Evolutionary conservation across 2,888 invertebrate genomes (phyloP), one percentile per base, ranked within the genome.

Genomic region (Chrysotoxum bicinctum): DNA sequence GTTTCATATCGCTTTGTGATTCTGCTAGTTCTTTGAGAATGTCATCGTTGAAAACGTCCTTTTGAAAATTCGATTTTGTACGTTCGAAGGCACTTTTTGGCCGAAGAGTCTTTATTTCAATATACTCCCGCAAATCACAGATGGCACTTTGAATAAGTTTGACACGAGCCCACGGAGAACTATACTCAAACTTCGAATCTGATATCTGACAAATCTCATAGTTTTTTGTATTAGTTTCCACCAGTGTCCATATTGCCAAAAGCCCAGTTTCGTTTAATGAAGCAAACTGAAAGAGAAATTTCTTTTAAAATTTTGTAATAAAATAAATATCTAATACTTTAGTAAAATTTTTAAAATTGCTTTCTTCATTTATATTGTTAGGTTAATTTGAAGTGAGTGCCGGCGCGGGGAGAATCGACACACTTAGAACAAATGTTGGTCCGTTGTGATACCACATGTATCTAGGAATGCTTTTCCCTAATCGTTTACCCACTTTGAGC

Each of bases 211-310:
- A 12, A 43, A 21, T 58, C 23, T 83, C 74, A 23, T 54, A 77
- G 40, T 45, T 83, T 21, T 69, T 69, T 23, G 76, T 64, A 60
- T 70, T 74, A 9, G 85, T 90, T 68, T 90, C 90, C 14, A 93
- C 89, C 9, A 93, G 88, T 0, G 91, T 92, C 93, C 93, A 93
- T 62, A 93, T 88, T 6, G 91, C 89, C 3, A 93, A 80, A 21
- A 91, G 87, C 0, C 93, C 93, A 8, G 90, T 90, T 73, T 92
- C 92, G 37, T 93, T 92, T 0, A 93, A 87, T 5, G 93, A 91
- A 37, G 90, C 91, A 64, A 92, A 90, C 93, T 93, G 79, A 8
- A 89, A 88, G 66, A 19, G 19, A 66, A 70, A 19, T 45, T 3
- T 43, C 8, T 45, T 8, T 45, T 45, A 19, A 45, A 9, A 8